phyloP scores from a whole-genome alignment of 2,113 vertebrate genomes.

The Eudyptes chrysolophus region DNA sequence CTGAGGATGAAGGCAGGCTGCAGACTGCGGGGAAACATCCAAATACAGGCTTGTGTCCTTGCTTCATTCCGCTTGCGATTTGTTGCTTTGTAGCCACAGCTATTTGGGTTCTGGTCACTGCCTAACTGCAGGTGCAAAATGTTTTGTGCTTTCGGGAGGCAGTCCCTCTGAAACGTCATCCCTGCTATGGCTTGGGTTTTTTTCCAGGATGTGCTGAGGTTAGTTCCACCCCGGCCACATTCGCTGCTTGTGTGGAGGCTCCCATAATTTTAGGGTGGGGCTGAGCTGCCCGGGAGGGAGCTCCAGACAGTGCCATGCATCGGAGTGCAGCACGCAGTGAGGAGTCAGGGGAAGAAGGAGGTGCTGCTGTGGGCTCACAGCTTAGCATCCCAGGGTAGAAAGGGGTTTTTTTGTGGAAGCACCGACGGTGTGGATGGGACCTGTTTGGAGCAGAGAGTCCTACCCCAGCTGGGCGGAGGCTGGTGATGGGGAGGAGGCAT shows the following conservation, averaged over 20 bases:
- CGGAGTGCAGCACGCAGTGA: fast-evolving
- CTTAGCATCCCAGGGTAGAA: neutral
- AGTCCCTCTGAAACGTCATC: fast-evolving
- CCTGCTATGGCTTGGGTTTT: no score
- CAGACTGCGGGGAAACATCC: neutral
- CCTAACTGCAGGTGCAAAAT: neutral
- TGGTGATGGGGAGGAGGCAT: neutral
- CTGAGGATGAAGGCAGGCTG: neutral
- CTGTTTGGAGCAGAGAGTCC: neutral
- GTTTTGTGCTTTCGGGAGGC: neutral
- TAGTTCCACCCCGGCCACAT: fast-evolving
- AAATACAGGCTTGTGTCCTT: neutral
- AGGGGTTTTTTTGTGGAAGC: neutral
- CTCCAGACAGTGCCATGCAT: neutral
- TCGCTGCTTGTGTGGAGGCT: neutral
- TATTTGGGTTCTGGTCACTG: neutral
- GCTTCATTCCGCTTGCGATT: neutral
- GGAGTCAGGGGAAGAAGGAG: neutral
- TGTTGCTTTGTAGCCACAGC: neutral
- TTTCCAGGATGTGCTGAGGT: fast-evolving
- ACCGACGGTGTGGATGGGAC: neutral
- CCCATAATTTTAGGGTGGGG: neutral
- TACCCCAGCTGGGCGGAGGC: neutral
- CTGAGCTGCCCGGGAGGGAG: neutral
- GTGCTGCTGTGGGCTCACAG: neutral